Evolutionary conservation across 2,888 invertebrate genomes (phyloP), one percentile per base, ranked within the genome.

Genomic region (Brachypterus glaber): DNA sequence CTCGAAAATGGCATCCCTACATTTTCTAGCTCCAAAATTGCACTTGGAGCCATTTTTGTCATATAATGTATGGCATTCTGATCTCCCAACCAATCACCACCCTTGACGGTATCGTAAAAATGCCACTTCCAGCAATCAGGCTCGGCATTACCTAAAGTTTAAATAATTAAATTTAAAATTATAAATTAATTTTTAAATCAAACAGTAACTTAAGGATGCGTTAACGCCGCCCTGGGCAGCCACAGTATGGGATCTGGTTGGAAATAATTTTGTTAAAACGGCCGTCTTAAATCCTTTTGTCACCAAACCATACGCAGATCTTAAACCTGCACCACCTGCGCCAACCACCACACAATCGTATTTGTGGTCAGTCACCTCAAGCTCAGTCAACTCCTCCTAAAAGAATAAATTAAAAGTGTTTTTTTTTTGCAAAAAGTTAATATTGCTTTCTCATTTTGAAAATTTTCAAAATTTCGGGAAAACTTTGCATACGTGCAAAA

Each of bases 161-260:
- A 31, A 25, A 39, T 11, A 37, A 12, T 9, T 17, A 3, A 30
- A 18, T 17, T 8, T 11, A 15, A 29, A 24, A 29, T 33, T 4
- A 17, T 29, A 14, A 35, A 27, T 2, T 14, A 17, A n/a, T n/a
- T 16, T n/a, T 5, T 30, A 30, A 21, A 15, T 35, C 8, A 14
- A 32, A 4, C 7, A 9, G 13, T 11, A 50, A 33, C 82, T 81
- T 26, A 84, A 64, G 4, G 83, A 82, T n/a, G 83, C 84, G 63
- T 84, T 85, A 42, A 84, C 78, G 39, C 83, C 84, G 44, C 84
- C 84, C 66, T 83, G 82, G n/a, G 82, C 82, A 29, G 83, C 82
- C 2, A 82, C 80, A 1, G 84, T 84, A 58, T 85, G 83, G 4
- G 81, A 82, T 43, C 82, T 66, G 12, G 84, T 84, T 2, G 84